phyloP scores from a whole-genome alignment of 2,888 invertebrate species.

The Synergus umbraculus region DNA sequence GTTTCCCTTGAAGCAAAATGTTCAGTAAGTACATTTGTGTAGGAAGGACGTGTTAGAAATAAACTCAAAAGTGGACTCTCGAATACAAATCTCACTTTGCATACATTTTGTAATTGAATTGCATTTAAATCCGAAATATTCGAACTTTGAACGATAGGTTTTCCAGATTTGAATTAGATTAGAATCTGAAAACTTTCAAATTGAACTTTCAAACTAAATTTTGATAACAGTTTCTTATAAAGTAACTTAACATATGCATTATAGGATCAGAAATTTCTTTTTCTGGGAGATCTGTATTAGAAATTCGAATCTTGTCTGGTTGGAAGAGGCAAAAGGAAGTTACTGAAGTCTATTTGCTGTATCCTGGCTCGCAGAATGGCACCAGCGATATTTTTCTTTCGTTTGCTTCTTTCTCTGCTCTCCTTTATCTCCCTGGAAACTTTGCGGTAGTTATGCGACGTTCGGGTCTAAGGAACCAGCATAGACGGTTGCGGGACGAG shows the following conservation, averaged over 20 bases:
- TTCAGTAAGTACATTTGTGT: background rate
- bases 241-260: background rate
- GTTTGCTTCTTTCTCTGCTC: slow-evolving; percentile 44
- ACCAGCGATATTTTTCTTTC: slow-evolving; percentile 44
- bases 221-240: no score
- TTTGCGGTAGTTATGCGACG: slow-evolving; percentile 72
- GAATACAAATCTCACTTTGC: background rate
- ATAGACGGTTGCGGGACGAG: slow-evolving; percentile 30
- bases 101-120: background rate
- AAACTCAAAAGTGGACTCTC: background rate
- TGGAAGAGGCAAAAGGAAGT: slow-evolving; percentile 18
- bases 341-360: slow-evolving; percentile 31
- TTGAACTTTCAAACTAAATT: no score
- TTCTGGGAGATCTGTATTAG: background rate
- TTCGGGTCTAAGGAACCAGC: slow-evolving; percentile 55
- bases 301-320: slow-evolving; percentile 34
- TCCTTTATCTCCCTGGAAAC: slow-evolving; percentile 68
- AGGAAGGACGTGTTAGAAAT: slow-evolving; percentile 31
- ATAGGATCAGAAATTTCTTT: background rate
- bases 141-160: background rate
- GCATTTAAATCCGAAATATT: background rate
- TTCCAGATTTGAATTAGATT: background rate
- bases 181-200: no score
- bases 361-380: slow-evolving; percentile 15
- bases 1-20: slow-evolving; percentile 12